A percentile compares a stretch with the other conserved stretches of the same genome.
Evolutionary conservation across 92 coral and sea anemone genomes (phyloP).

Genomic region (Phenganax marumi): DNA sequence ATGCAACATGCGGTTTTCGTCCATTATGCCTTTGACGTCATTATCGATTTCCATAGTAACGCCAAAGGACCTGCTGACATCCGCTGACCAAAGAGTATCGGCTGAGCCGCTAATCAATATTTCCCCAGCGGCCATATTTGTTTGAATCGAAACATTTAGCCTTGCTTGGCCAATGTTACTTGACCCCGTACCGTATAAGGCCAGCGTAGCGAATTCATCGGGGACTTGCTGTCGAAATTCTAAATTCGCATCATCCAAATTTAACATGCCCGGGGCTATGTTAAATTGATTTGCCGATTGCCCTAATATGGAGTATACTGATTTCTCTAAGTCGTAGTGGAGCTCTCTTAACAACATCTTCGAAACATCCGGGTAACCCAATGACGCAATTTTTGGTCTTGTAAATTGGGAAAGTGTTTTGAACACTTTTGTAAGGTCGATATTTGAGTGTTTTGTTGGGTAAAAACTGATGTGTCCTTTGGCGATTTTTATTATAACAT

Average conservation of each 20-base stretch:
- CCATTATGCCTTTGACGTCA: constrained; percentile 21
- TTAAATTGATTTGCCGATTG: constrained; percentile 63
- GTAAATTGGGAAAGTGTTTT: constrained; percentile 86
- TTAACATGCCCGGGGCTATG: constrained; percentile 72
- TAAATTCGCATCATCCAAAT: constrained; percentile 62
- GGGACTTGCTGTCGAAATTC: constrained; percentile 81
- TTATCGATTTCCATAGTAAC: constrained; percentile 21
- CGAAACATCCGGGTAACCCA: constrained; percentile 74
- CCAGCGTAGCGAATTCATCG: constrained; percentile 82
- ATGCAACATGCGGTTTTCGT: constrained; percentile 33
- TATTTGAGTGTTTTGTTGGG: constrained; percentile 68
- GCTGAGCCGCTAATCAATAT: constrained; percentile 70
- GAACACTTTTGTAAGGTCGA: constrained; percentile 74
- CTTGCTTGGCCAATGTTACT: constrained; percentile 72
- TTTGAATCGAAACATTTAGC: constrained; percentile 63
- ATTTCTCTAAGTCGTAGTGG: constrained; percentile 78
- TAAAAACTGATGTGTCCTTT: constrained; percentile 69
- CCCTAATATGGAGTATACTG: constrained; percentile 70
- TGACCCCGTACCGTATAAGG: constrained; percentile 67
- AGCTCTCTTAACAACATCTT: constrained; percentile 69
- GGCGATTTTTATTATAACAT: constrained; percentile 71
- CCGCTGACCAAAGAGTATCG: constrained; percentile 53
- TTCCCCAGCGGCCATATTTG: constrained; percentile 67
- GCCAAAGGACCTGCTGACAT: constrained; percentile 11
- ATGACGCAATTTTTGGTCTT: constrained; percentile 63